These are phyloP conservation scores for Gymnocheta viridis DNA, from an alignment of 2,888 invertebrate genomes.

Conservation along the genomic window DNA sequence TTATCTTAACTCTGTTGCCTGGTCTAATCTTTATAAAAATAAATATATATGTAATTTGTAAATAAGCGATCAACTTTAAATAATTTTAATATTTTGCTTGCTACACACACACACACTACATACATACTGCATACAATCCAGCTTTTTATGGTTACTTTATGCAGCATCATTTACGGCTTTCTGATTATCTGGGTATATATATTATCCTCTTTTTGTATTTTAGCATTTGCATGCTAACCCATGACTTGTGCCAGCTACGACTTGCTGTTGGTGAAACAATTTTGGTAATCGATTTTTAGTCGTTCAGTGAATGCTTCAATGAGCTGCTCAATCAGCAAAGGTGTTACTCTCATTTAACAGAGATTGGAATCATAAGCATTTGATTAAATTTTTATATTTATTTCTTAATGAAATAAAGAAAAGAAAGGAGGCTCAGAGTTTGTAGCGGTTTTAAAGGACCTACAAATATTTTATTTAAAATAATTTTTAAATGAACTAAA, in stretches of 20 bases:
- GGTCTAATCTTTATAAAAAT: background rate
- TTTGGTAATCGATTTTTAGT: constrained; percentile 58
- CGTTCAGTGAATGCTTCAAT: constrained; percentile 49
- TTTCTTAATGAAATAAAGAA: background rate
- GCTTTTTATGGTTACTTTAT: background rate
- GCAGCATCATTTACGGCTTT: background rate
- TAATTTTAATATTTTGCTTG: constrained; percentile 2
- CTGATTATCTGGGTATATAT: background rate
- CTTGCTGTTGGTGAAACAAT: constrained; percentile 18
- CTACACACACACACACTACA: background rate
- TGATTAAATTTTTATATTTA: constrained; percentile 28
- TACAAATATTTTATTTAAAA: background rate
- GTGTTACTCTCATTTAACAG: constrained; percentile 45
- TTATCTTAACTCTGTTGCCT: background rate
- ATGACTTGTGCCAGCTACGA: background rate
- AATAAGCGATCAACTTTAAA: constrained; percentile 44
- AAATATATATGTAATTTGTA: background rate
- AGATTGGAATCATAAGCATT: constrained; percentile 34
- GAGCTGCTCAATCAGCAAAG: constrained; percentile 54
- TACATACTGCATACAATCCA: background rate
- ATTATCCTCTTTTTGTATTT: background rate
- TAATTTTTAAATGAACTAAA: too few species aligned
- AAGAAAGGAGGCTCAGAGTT: background rate
- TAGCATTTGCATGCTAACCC: constrained; percentile 18
- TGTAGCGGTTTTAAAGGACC: background rate